A percentile compares a stretch with the other conserved stretches of the same genome.
These are phyloP conservation scores for Corythoichthys intestinalis DNA, from an alignment of 2,113 vertebrate species.

Conservation along the genomic window DNA sequence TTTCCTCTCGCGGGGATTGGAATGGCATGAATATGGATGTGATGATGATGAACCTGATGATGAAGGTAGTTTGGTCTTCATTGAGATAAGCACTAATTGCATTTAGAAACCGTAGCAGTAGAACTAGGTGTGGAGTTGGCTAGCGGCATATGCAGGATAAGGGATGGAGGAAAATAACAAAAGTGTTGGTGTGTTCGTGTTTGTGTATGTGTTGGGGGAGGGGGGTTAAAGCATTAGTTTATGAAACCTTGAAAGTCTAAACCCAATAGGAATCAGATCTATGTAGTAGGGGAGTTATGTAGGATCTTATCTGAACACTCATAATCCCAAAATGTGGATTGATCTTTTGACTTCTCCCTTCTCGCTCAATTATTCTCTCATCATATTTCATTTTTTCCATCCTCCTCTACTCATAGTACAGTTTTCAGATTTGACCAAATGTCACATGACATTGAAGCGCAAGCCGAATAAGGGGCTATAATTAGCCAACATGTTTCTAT, in stretches of 20 bases:
- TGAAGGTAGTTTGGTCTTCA: conserved; percentile 63
- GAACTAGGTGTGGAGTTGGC: conserved; percentile 66
- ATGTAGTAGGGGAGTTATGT: conserved; percentile 43
- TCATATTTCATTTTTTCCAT: conserved; percentile 16
- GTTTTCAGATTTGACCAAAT: conserved; percentile 47
- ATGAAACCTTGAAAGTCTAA: conserved; percentile 43
- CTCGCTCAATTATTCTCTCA: conserved; percentile 24
- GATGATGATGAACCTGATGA: conserved; percentile 57
- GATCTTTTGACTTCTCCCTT: conserved; percentile 63
- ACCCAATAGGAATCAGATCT: conserved; percentile 45
- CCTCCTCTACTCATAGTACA: conserved; percentile 23
- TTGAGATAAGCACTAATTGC: conserved; percentile 68
- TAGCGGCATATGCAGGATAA: conserved; percentile 45
- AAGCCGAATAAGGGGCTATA: conserved; percentile 59
- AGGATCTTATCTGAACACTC: conserved; percentile 61
- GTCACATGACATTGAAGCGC: conserved; percentile 57
- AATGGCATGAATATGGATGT: conserved; percentile 66
- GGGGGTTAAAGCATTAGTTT: conserved; percentile 29
- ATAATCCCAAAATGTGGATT: conserved; percentile 69
- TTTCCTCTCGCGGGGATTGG: conserved; percentile 61
- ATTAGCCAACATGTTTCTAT: conserved; percentile 64
- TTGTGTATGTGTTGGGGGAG: conserved; percentile 28
- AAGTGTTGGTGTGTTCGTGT: conserved; percentile 35
- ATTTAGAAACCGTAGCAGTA: conserved; percentile 55
- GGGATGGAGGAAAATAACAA: conserved; percentile 19